A percentile compares a stretch with the other conserved stretches of the same genome.
phyloP scores from a whole-genome alignment of 2,797 vertebrate species.

The Muraenolepis orangiensis region DNA sequence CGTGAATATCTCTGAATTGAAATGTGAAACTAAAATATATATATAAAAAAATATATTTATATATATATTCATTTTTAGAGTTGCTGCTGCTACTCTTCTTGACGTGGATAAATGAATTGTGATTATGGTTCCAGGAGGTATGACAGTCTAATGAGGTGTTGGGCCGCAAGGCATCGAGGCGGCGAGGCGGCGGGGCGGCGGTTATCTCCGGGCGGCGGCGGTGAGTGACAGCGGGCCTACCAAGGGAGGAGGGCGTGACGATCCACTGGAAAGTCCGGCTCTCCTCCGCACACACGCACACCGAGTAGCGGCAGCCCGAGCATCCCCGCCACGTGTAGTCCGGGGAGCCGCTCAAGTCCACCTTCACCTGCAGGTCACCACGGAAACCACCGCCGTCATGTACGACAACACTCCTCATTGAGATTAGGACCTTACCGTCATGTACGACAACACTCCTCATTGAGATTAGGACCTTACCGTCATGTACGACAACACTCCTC shows the following conservation, averaged over 20 bases:
- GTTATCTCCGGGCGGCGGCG: background rate
- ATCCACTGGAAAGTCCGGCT: conserved; percentile 79
- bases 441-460: too few relatives aligned
- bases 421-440: too few relatives aligned
- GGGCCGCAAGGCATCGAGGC: background rate
- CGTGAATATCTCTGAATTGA: background rate
- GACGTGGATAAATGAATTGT: background rate
- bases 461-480: too few relatives aligned
- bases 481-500: too few relatives aligned
- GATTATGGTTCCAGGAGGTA: background rate
- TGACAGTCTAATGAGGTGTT: background rate
- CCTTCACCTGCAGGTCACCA: conserved; percentile 65
- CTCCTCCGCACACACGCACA: conserved; percentile 77
- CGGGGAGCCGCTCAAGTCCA: conserved; percentile 60
- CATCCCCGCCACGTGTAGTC: conserved; percentile 59
- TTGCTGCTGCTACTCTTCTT: background rate
- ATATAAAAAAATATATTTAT: too few relatives aligned
- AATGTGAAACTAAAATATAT: background rate
- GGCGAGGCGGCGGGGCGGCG: background rate
- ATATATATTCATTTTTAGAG: background rate
- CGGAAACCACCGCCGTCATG: too few relatives aligned
- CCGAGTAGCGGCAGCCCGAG: conserved; percentile 60
- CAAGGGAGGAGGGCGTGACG: conserved; percentile 67
- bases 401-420: too few relatives aligned
- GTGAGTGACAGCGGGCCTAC: conserved; percentile 49